These are phyloP conservation scores for Craniophora ligustri DNA, from an alignment of 2,888 invertebrate species.

Conservation along the genomic window DNA sequence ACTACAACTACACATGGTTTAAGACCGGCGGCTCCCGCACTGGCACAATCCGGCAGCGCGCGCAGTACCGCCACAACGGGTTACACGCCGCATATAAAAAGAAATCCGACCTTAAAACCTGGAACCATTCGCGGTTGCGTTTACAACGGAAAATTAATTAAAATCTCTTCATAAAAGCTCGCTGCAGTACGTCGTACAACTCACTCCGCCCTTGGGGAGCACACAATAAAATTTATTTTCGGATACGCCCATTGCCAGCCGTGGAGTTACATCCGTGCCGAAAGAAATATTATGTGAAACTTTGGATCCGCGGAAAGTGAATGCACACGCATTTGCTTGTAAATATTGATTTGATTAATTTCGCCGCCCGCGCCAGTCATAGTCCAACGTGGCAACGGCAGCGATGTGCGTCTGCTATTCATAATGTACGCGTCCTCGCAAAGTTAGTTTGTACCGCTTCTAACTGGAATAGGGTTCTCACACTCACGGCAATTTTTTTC, in stretches of 20 bases:
- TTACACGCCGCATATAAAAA: constrained; percentile 55
- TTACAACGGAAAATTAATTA: constrained; percentile 77
- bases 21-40: not conserved
- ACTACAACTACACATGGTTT: not conserved
- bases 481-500: not conserved
- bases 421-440: constrained; percentile 16
- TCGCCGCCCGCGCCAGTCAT: constrained; percentile 12
- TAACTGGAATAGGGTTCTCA: constrained; percentile 27
- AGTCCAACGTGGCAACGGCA: constrained; percentile 13
- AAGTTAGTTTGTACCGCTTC: constrained; percentile 14
- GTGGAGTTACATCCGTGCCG: constrained; percentile 77
- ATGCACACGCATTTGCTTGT: constrained; percentile 39
- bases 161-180: constrained; percentile 74
- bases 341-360: constrained; percentile 50
- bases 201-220: constrained; percentile 80
- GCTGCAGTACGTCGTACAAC: constrained; percentile 52
- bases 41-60: not conserved
- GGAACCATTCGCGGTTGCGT: constrained; percentile 73
- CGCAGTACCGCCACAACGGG: constrained; percentile 4
- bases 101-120: constrained; percentile 51
- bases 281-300: constrained; percentile 70
- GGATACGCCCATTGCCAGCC: constrained; percentile 84
- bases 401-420: constrained; percentile 23
- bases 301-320: constrained; percentile 40
- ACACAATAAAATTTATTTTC: constrained; percentile 86